These are phyloP conservation scores for Narcine bancroftii DNA, from an alignment of 2,113 vertebrate species.

Conservation along the genomic window DNA sequence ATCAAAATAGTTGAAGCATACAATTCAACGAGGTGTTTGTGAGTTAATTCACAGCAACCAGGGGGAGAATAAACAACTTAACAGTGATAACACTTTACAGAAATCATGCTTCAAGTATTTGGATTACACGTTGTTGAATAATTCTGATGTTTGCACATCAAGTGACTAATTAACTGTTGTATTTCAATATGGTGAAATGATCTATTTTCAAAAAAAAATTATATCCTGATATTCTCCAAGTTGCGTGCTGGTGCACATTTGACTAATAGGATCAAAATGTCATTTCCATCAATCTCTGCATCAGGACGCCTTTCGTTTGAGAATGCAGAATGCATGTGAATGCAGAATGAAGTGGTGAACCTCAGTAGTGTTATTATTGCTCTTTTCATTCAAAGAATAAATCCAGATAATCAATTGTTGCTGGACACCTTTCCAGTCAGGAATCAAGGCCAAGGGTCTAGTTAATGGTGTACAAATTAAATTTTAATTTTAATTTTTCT, in stretches of 20 bases:
- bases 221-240: not conserved
- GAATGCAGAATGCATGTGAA: not conserved
- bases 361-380: not conserved
- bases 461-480: too few species aligned
- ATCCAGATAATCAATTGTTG: not conserved
- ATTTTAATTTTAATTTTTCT: too few species aligned
- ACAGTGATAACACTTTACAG: not conserved
- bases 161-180: not conserved
- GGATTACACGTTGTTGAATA: not conserved
- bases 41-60: not conserved
- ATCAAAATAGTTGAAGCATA: not conserved
- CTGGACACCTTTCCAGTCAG: too few species aligned
- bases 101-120: not conserved
- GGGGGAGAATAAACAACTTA: not conserved
- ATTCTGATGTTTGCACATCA: not conserved
- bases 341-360: too few species aligned
- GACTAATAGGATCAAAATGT: not conserved
- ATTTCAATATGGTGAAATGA: not conserved
- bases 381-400: not conserved
- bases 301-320: not conserved
- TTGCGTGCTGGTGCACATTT: not conserved
- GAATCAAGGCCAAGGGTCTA: too few species aligned
- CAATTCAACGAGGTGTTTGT: not conserved
- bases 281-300: not conserved
- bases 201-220: not conserved